These are phyloP conservation scores for Synanthedon myopaeformis DNA, from an alignment of 2,888 invertebrate species.

Conservation along the genomic window DNA sequence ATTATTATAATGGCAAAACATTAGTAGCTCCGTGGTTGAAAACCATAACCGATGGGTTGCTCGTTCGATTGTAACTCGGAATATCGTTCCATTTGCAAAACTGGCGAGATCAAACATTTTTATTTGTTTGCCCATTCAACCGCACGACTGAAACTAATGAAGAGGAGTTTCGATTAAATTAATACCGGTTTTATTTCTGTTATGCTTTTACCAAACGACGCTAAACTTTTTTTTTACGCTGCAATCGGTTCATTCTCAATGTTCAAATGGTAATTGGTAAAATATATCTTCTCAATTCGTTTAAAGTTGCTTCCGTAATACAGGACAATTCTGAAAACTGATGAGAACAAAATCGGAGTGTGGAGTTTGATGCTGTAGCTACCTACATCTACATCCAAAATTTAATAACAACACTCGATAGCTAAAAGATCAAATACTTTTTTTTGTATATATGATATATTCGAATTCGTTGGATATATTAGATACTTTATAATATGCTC, in stretches of 20 bases:
- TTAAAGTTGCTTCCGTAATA: too few species aligned
- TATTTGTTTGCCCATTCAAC: constrained; percentile 63
- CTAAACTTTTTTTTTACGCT: constrained; percentile 31
- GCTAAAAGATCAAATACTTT: too few species aligned
- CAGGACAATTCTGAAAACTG: too few species aligned
- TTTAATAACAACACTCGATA: too few species aligned
- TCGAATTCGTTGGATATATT: too few species aligned
- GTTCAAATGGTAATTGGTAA: constrained; percentile 40
- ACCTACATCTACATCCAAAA: too few species aligned
- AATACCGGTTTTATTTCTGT: constrained; percentile 52
- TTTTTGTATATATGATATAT: too few species aligned
- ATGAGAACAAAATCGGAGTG: too few species aligned
- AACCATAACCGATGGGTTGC: constrained; percentile 26
- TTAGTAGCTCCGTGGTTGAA: constrained; percentile 7
- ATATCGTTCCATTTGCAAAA: constrained; percentile 52
- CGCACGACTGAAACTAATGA: constrained; percentile 63
- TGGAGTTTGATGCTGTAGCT: too few species aligned
- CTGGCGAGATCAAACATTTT: constrained; percentile 62
- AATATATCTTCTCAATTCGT: constrained; percentile 39
- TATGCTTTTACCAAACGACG: constrained; percentile 32
- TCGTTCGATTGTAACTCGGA: constrained; percentile 46
- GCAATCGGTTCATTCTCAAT: constrained; percentile 20
- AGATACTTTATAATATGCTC: too few species aligned
- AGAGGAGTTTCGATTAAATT: constrained; percentile 64
- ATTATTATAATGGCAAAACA: not conserved